These are phyloP conservation scores for Rhabditophanes sp. DNA, from an alignment of 2,888 invertebrate genomes.

Conservation along the genomic window DNA sequence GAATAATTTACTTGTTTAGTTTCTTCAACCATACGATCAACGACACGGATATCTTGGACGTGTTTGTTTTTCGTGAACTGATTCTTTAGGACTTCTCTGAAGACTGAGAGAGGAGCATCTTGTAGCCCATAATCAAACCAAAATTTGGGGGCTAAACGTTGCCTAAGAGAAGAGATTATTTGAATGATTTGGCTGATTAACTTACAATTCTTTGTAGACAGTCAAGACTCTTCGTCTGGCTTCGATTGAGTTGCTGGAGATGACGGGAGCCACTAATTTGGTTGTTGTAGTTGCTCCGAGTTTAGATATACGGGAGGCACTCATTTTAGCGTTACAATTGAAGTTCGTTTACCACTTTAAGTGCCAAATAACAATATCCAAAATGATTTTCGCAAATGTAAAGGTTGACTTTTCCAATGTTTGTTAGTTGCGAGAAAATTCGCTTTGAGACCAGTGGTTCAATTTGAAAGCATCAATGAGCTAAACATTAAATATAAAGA, in stretches of 20 bases:
- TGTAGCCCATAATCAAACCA: constrained; percentile 37
- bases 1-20: constrained; percentile 18
- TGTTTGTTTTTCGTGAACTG: constrained; percentile 46
- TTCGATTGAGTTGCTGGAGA: constrained; percentile 45
- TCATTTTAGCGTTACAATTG: no score
- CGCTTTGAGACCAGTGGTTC: no score
- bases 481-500: no score
- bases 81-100: constrained; percentile 44
- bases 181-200: constrained; percentile 11
- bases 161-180: constrained; percentile 17
- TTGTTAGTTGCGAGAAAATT: no score
- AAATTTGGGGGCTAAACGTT: constrained; percentile 29
- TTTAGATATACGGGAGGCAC: constrained; percentile 6
- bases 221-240: constrained; percentile 46
- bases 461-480: no score
- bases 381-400: no score
- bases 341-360: no score
- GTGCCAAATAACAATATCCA: no score
- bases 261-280: constrained; percentile 45
- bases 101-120: constrained; percentile 39
- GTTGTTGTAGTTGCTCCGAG: constrained; percentile 3
- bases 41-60: constrained; percentile 47
- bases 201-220: constrained; percentile 48
- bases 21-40: constrained; percentile 47
- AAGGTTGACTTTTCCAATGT: no score